Evolutionary conservation across 2,797 vertebrate species (phyloP).

Genomic region (Anniella stebbinsi): DNA sequence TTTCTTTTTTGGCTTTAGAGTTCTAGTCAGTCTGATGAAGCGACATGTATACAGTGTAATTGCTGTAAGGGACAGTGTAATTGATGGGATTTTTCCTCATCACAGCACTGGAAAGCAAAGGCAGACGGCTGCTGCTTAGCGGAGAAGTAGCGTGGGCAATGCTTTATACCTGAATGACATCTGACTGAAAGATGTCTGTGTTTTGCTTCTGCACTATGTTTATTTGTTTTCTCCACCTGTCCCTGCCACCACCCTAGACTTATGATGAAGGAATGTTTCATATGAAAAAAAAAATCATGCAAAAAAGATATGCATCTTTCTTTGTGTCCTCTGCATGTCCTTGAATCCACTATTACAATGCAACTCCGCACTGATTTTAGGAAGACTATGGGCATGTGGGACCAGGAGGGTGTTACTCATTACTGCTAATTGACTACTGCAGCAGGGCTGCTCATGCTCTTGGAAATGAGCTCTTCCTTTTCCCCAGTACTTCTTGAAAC

Average conservation of each 20-base stretch:
- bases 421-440: not conserved
- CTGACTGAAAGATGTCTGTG: not conserved
- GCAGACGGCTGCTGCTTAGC: not conserved
- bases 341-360: not conserved
- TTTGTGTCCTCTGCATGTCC: not conserved
- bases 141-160: not conserved
- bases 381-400: not conserved
- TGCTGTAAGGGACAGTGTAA: not conserved
- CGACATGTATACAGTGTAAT: not conserved
- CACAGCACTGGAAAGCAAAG: not conserved
- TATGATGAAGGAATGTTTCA: not conserved
- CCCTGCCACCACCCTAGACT: not conserved
- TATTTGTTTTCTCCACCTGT: not conserved
- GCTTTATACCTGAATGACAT: not conserved
- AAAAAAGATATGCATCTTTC: not conserved
- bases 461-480: not conserved
- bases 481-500: not conserved
- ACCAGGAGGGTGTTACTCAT: not conserved
- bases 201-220: not conserved
- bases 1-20: slow-evolving; percentile 5
- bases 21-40: slow-evolving; percentile 5
- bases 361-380: not conserved
- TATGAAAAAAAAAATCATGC: no score
- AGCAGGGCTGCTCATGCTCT: not conserved
- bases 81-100: not conserved